Evolutionary conservation across 2,797 vertebrate species (phyloP), one percentile per base, ranked within the genome.

Genomic region (Syngnathus rostellatus): DNA sequence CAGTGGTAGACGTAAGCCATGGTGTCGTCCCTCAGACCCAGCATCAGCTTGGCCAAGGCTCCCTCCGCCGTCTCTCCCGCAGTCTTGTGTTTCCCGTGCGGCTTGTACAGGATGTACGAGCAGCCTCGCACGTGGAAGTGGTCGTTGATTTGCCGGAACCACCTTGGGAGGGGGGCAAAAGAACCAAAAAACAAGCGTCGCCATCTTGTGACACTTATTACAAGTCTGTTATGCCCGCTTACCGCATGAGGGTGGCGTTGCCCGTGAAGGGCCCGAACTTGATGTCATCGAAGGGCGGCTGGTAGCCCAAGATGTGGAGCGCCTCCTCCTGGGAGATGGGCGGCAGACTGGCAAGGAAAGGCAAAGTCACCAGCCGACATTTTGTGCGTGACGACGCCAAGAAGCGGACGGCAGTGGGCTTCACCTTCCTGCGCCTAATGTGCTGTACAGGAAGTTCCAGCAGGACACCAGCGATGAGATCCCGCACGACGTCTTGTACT

Each of bases 101-200:
- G 97, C 79, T 99, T 99, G 88, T 99, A 99, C 2, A 99, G 88
- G 85, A 99, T 94, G 78, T 99, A 98, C 0, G 96, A 98, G 77
- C 95, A 98, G 57, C 97, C 96, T 81, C 96, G 94, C 58, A 98
- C 93, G 59, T 93, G 87, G 85, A 98, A 98, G 75, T 97, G 89
- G 79, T 99, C 97, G 39, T 98, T 99, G 87, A 99, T 96, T 90
- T 99, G 97, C 84, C 97, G 91, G 90, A 99, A 99, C 97, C 97
- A 99, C 63, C 97, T 99, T 45, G 60, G 23, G 41, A 25, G 21
- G 2, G 2, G 61, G 50, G 50, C 43, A 8, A 25, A 25, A 25
- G 25, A 25, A 2, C 25, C 25, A 25, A 25, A 40, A 40, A 40
- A 40, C 39, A 40, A 40, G 39, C 14, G 43, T 10, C 11, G 9